These are phyloP conservation scores for Burhinus oedicnemus DNA, from an alignment of 2,113 vertebrate species.

Conservation along the genomic window DNA sequence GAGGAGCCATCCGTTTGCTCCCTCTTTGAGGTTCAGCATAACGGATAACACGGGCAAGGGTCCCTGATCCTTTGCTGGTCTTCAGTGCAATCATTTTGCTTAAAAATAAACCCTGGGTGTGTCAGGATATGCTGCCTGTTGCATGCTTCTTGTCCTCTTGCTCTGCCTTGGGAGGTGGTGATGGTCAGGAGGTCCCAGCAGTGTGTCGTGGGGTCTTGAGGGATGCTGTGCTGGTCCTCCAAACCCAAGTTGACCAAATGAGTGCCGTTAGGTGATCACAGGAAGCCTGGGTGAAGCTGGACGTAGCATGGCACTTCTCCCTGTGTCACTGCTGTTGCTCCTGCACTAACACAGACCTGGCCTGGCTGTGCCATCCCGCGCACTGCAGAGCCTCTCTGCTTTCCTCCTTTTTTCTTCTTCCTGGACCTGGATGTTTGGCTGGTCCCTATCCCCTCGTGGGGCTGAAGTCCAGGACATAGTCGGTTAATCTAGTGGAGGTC, in stretches of 20 bases:
- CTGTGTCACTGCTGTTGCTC: fast-evolving
- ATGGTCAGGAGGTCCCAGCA: neutral
- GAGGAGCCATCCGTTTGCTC: neutral
- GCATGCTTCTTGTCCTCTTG: neutral
- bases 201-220: neutral
- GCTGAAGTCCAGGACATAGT: neutral
- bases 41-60: neutral
- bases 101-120: neutral
- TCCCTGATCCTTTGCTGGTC: neutral
- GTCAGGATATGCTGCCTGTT: neutral
- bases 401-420: neutral
- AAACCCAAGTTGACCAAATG: neutral
- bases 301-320: neutral
- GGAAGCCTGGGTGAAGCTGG: neutral
- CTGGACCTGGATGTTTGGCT: neutral
- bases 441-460: neutral
- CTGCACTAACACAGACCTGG: neutral
- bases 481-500: neutral
- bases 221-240: neutral
- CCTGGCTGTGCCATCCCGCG: neutral
- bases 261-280: neutral
- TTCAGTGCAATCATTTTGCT: neutral
- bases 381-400: neutral
- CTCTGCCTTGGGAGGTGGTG: neutral
- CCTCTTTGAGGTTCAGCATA: neutral